Evolutionary conservation across 2,888 invertebrate genomes (phyloP), one percentile per base, ranked within the genome.

Genomic region (Pyrgus malvae): DNA sequence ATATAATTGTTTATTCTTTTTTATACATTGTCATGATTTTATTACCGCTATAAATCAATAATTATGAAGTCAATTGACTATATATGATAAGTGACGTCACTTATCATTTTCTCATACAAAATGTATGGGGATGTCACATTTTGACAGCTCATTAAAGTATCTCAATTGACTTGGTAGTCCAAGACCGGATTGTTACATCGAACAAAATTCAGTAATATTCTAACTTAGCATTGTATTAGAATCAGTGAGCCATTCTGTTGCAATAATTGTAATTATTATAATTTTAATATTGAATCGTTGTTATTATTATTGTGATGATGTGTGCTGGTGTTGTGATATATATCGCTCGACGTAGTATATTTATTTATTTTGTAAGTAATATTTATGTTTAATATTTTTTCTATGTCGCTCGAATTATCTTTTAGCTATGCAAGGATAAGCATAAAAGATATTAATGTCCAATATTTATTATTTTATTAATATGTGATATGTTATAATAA

Each of bases 311-410:
- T 69, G 68, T 69, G 44, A 48, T 57, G 61, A 64, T 64, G 58
- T 48, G 59, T 48, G 54, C 57, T 65, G 61, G 67, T 38, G 69
- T 56, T 65, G 63, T 62, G 61, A 62, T 61, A 61, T 60, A 64
- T 65, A 76, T 74, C 73, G 76, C 75, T 79, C 74, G 74, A 71
- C 55, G 49, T 58, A 56, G n/a, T n/a, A n/a, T n/a, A n/a, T 58
- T 58, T 19, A 55, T 38, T 46, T 46, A 7, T 6, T 12, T 12
- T 31, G 12, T 31, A 12, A 6, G 2, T 29, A 29, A 12, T 0
- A 11, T 0, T n/a, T n/a, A n/a, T 27, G n/a, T 27, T 9, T 27
- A 6, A 27, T n/a, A 1, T 2, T 29, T 0, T 29, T 11, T 11
- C 5, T 29, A 29, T 11, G n/a, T n/a, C n/a, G n/a, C n/a, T n/a